A percentile compares a stretch with the other conserved stretches of the same genome.
Conservation (phyloP, 2,888 invertebrate genomes). For the Erannis defoliaria region DNA sequence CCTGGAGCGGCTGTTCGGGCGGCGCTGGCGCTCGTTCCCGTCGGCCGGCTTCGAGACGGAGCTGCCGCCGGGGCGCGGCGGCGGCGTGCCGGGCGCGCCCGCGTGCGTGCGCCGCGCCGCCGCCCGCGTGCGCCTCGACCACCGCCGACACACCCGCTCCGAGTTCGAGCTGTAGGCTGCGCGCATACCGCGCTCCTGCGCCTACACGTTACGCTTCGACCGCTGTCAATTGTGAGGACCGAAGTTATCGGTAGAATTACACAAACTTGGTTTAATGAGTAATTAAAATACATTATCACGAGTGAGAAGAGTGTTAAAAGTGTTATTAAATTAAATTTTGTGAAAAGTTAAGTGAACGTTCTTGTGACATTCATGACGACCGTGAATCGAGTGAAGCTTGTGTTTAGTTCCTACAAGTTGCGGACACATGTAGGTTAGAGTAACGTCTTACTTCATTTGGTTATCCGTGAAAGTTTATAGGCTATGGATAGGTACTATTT, state of each 20-base stretch:
- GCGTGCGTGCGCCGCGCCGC: conserved; percentile 76
- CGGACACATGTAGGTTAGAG: conserved; percentile 58
- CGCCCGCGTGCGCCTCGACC: conserved; percentile 79
- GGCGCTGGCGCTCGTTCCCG: conserved; percentile 85
- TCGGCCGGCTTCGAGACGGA: conserved; percentile 75
- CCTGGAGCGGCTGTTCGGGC: conserved; percentile 90
- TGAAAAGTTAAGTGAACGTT: conserved; percentile 59
- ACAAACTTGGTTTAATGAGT: conserved; percentile 38
- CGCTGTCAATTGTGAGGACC: conserved; percentile 66
- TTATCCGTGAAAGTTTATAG: conserved; percentile 39
- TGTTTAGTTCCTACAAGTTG: conserved; percentile 83
- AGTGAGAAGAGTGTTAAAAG: conserved; percentile 22
- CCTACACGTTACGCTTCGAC: conserved; percentile 28
- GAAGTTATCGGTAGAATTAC: conserved; percentile 58
- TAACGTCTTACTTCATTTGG: conserved; percentile 50
- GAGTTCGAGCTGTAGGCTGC: conserved; percentile 78
- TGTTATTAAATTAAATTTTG: conserved; percentile 47
- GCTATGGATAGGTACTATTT: conserved; percentile 24
- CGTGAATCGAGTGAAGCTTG: conserved; percentile 79
- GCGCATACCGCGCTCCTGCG: conserved; percentile 30
- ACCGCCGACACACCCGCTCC: conserved; percentile 82
- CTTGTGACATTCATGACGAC: conserved; percentile 61
- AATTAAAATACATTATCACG: conserved; percentile 14
- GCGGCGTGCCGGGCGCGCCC: conserved; percentile 64
- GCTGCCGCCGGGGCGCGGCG: conserved; percentile 65